Base-by-base conservation (phyloP, 2,888 invertebrate genomes). In the Magallana nippona region DNA sequence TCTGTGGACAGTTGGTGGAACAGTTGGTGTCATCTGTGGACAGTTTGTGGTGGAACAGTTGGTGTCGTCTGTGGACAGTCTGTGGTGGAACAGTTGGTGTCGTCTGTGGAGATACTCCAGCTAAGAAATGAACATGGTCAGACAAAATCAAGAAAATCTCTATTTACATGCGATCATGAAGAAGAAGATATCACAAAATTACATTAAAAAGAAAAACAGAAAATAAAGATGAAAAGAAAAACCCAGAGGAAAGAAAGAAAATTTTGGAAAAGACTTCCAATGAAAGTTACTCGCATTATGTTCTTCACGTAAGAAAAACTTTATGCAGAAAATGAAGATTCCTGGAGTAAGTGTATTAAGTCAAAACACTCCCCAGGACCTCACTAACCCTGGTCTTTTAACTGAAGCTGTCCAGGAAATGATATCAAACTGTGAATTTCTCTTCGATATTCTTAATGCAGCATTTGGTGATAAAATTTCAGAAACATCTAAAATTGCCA, bases 391-490 rank as follows among this genome's bases (percentile, higher is more conserved):
- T 1, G 10, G 17, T 78, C n/a, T 78, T 8, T 78, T 78, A 11
- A 55, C 10, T n/a, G 78, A 78, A 19, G 78, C 78, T 78, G 78
- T 78, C 10, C 55, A 78, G 55, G 78, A 78, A 44, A n/a, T 78
- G 55, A 78, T 55, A 19, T 78, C 17, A n/a, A 55, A 78, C 55
- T 78, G 78, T 78, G 55, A 55, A 55, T 78, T 78, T 78, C 19
- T 55, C n/a, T 78, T 11, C 19, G 78, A 78, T 44, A 55, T 78
- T 55, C 55, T 78, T 11, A 78, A 17, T 78, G 55, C 55, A 15
- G 63, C 82, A n/a, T 71, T 71, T 57, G 71, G 82, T 19, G 55
- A 82, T 15, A 56, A 63, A 63, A 63, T 63, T 17, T 22, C 82
- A 13, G 55, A n/a, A 71, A 63, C 62, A 5, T 63, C 44, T 19